Evolutionary conservation across 2,797 vertebrate genomes (phyloP).

Genomic region (Parotocinclus haroldoi): DNA sequence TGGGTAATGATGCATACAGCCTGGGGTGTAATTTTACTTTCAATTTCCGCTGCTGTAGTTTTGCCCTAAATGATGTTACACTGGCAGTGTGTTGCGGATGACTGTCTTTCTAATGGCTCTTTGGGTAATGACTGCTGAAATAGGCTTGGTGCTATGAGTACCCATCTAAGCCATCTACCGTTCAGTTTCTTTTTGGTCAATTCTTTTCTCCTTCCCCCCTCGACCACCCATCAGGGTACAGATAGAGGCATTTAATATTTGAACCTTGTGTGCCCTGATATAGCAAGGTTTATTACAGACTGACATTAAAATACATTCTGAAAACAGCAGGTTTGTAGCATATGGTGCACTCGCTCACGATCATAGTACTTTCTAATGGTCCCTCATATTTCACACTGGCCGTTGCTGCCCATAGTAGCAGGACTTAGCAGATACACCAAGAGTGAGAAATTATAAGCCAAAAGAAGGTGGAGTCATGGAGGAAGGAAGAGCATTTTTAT

Average conservation of each 20-base stretch:
- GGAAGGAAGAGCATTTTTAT: conserved; percentile 26
- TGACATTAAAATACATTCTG: conserved; percentile 21
- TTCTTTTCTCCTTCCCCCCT: conserved; percentile 9
- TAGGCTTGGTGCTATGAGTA: conserved; percentile 62
- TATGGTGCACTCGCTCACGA: neutral
- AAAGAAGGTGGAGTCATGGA: neutral
- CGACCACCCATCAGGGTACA: conserved; percentile 47
- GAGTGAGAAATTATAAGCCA: conserved; percentile 39
- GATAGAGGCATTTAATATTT: conserved; percentile 32
- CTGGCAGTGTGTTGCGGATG: conserved; percentile 57
- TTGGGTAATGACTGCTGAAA: conserved; percentile 80
- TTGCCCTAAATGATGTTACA: conserved; percentile 66
- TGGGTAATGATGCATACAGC: conserved; percentile 72
- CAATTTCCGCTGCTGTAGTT: conserved; percentile 70
- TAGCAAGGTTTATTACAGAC: conserved; percentile 34
- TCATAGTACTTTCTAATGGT: conserved; percentile 45
- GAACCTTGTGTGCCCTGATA: conserved; percentile 28
- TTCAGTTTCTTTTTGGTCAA: conserved; percentile 22
- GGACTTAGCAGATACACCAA: conserved; percentile 49
- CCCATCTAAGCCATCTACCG: conserved; percentile 52
- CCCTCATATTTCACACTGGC: conserved; percentile 67
- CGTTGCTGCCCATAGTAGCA: conserved; percentile 29
- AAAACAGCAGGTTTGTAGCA: conserved; percentile 25
- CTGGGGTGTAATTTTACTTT: conserved; percentile 76
- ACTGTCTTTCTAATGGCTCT: conserved; percentile 71